phyloP scores from a whole-genome alignment of 2,113 vertebrate species.

The Ptychochromis oligacanthus region DNA sequence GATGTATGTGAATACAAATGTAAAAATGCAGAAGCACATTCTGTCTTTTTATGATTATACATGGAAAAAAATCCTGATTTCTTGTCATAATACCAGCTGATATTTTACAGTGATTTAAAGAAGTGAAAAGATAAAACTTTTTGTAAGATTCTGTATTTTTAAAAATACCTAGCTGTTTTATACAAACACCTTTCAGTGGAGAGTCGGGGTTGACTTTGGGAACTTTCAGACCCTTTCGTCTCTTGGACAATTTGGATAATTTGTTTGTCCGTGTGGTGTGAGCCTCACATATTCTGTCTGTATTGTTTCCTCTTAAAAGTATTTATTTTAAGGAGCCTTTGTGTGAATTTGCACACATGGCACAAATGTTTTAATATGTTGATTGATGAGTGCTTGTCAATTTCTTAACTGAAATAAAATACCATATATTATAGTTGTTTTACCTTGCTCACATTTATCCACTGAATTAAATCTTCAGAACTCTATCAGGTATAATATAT shows the following conservation, averaged over 20 bases:
- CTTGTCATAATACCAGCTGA: constrained; percentile 82
- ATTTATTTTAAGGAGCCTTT: constrained; percentile 83
- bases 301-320: constrained; percentile 82
- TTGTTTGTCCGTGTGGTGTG: constrained; percentile 74
- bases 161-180: constrained; percentile 80
- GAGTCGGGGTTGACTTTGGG: constrained; percentile 71
- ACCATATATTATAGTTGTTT: constrained; percentile 71
- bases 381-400: constrained; percentile 82
- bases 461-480: background rate
- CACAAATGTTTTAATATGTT: constrained; percentile 79
- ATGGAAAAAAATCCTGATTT: constrained; percentile 71
- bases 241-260: constrained; percentile 73
- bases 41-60: constrained; percentile 75
- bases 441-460: background rate
- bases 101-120: constrained; percentile 83
- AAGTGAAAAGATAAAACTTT: constrained; percentile 70
- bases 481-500: background rate
- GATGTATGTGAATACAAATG: constrained; percentile 79
- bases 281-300: constrained; percentile 79
- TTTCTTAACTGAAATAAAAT: constrained; percentile 83
- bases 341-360: constrained; percentile 69
- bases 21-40: constrained; percentile 82
- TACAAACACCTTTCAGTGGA: constrained; percentile 76
- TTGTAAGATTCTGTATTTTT: constrained; percentile 86
- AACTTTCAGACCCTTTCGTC: constrained; percentile 67